A percentile compares a stretch with the other conserved stretches of the same genome.
These are phyloP conservation scores for Clinocottus analis DNA, from an alignment of 2,113 vertebrate species.

Conservation along the genomic window DNA sequence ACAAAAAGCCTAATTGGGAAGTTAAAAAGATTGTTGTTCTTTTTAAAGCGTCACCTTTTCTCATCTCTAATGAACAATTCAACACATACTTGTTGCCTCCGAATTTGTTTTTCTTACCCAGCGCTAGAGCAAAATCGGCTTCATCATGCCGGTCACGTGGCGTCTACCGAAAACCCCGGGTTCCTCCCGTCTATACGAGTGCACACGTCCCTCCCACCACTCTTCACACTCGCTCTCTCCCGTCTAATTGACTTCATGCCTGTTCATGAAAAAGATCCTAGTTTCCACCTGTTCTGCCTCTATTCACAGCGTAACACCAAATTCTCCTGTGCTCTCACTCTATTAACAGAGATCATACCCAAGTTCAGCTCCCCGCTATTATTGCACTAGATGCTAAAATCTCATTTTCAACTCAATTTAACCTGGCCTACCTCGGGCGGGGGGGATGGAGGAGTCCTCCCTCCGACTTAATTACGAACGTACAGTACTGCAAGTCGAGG, in stretches of 20 bases:
- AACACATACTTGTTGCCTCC: background rate
- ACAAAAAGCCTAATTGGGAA: background rate
- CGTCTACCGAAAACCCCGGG: conserved; percentile 48
- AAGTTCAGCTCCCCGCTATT: conserved; percentile 83
- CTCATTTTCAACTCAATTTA: conserved; percentile 89
- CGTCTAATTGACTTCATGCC: conserved; percentile 87
- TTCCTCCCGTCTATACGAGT: conserved; percentile 34
- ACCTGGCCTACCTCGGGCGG: conserved; percentile 79
- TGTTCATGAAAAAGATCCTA: conserved; percentile 83
- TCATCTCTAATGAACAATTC: background rate
- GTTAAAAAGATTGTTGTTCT: background rate
- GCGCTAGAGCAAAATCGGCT: conserved; percentile 10
- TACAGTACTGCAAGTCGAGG: conserved; percentile 25
- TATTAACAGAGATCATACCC: conserved; percentile 86
- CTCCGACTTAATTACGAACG: conserved; percentile 72
- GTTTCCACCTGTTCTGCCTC: conserved; percentile 84
- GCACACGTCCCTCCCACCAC: conserved; percentile 54
- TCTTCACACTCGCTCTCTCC: conserved; percentile 78
- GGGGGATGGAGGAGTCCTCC: conserved; percentile 56
- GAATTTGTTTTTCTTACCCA: conserved; percentile 16
- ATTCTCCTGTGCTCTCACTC: conserved; percentile 86
- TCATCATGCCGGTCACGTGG: conserved; percentile 31
- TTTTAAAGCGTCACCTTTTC: background rate
- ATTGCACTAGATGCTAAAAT: conserved; percentile 84
- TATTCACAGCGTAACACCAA: conserved; percentile 84